These are phyloP conservation scores for Morinoia aosen DNA, from an alignment of 2,888 invertebrate species.

Conservation along the genomic window DNA sequence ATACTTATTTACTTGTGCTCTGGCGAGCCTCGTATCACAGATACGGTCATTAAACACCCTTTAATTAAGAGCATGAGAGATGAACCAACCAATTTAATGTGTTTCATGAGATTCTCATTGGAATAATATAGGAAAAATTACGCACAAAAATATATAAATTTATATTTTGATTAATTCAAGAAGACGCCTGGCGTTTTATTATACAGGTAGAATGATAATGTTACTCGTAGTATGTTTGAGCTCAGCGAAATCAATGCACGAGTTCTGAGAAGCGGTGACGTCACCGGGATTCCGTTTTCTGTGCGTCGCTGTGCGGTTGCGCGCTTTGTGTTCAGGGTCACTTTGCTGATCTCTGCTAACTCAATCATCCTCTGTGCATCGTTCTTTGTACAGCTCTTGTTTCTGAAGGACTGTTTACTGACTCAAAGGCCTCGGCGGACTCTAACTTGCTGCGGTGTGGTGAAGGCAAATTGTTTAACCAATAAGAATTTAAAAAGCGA, in stretches of 20 bases:
- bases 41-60: no score
- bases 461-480: not conserved
- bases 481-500: no score
- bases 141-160: not conserved
- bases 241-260: not conserved
- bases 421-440: not conserved
- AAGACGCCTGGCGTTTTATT: no score
- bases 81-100: no score
- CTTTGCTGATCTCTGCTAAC: not conserved
- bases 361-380: not conserved
- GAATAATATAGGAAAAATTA: no score
- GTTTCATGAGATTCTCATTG: no score
- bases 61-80: no score
- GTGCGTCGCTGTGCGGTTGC: not conserved
- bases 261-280: not conserved
- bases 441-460: not conserved
- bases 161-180: no score
- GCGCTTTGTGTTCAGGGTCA: not conserved
- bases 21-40: no score
- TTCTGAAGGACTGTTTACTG: not conserved
- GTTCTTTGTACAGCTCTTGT: not conserved
- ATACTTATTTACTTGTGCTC: no score
- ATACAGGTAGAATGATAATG: no score
- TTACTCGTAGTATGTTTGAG: not conserved
- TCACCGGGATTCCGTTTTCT: slow-evolving; percentile 12